Evolutionary conservation across 2,797 vertebrate species (phyloP).

Genomic region (Smutsia gigantea): DNA sequence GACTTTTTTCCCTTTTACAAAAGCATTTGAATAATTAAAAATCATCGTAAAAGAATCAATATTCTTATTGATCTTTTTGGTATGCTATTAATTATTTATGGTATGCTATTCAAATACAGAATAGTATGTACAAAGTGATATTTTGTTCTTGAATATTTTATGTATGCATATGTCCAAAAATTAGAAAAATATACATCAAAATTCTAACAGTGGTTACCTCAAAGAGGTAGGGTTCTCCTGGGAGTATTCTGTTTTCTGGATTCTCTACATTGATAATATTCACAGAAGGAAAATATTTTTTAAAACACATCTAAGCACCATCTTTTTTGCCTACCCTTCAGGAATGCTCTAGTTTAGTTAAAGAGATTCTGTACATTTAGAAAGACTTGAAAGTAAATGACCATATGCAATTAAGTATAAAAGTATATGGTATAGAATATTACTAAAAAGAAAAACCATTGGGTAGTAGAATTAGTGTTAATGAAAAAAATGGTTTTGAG

Average conservation of each 20-base stretch:
- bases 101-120: not conserved
- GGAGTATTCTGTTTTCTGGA: not conserved
- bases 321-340: constrained; percentile 28
- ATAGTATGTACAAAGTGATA: not conserved
- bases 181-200: not conserved
- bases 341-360: not conserved
- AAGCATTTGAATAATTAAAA: not conserved
- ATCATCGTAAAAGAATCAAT: not conserved
- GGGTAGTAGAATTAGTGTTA: not conserved
- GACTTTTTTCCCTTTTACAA: not conserved
- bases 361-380: not conserved
- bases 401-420: constrained; percentile 12
- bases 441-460: not conserved
- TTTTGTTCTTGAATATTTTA: not conserved
- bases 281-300: constrained; percentile 31
- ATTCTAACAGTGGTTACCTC: not conserved
- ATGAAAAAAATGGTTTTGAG: constrained; percentile 23
- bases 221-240: not conserved
- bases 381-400: constrained; percentile 55
- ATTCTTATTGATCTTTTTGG: no score
- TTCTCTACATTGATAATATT: not conserved
- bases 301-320: not conserved
- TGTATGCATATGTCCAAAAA: not conserved
- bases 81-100: not conserved
- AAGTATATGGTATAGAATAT: not conserved